Evolutionary conservation across 2,888 invertebrate species (phyloP).

Genomic region (Cyclophora albipunctata): DNA sequence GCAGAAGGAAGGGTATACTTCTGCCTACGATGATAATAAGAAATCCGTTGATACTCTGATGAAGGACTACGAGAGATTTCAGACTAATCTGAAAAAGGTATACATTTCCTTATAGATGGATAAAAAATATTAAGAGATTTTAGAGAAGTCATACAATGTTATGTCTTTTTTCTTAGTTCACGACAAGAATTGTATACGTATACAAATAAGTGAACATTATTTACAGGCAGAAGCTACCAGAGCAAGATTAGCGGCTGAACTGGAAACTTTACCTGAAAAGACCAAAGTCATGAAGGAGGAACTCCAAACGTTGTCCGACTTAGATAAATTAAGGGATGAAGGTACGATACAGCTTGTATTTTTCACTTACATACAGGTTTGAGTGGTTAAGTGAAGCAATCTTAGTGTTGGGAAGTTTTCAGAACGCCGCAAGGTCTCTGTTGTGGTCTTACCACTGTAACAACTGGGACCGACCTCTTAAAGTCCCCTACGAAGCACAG

Average conservation of each 20-base stretch:
- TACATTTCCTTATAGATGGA: too few species aligned
- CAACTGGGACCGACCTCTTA: too few species aligned
- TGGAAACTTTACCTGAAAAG: conserved; percentile 81
- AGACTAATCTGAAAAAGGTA: conserved; percentile 77
- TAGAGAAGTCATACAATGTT: too few species aligned
- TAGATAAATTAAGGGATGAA: conserved; percentile 75
- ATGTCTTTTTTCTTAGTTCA: too few species aligned
- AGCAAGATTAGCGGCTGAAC: conserved; percentile 68
- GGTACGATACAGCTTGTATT: conserved; percentile 29
- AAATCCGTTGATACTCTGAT: conserved; percentile 59
- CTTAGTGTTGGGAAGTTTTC: too few species aligned
- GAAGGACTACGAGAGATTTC: conserved; percentile 75
- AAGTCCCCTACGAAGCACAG: too few species aligned
- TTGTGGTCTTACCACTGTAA: too few species aligned
- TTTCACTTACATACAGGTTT: too few species aligned
- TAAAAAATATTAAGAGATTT: too few species aligned
- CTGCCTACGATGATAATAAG: conserved; percentile 65
- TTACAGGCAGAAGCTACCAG: conserved; percentile 62
- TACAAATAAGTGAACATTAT: neutral
- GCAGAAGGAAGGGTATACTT: conserved; percentile 58
- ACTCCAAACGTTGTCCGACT: conserved; percentile 74
- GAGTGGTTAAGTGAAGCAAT: too few species aligned
- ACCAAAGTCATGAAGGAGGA: conserved; percentile 79
- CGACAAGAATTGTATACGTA: too few species aligned
- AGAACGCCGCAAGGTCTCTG: too few species aligned